Evolutionary conservation across 2,113 vertebrate genomes (phyloP).

Genomic region (Catagonus wagneri): DNA sequence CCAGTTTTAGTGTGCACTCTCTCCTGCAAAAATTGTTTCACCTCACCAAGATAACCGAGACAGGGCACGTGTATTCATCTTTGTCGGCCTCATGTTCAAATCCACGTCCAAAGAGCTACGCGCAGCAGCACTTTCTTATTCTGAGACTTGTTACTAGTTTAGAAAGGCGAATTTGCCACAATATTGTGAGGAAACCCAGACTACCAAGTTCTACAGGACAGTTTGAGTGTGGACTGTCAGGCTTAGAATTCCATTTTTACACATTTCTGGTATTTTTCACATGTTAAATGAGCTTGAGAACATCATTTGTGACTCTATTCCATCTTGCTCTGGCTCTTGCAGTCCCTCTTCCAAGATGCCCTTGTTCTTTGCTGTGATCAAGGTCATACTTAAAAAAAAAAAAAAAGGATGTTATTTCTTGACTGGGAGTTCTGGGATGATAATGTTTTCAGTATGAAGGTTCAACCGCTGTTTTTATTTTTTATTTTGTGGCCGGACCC

Average conservation of each 20-base stretch:
- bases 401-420: not conserved
- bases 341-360: not conserved
- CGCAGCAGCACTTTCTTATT: not conserved
- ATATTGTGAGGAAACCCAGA: not conserved
- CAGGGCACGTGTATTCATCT: not conserved
- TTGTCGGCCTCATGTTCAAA: not conserved
- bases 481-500: too few relatives aligned
- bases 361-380: not conserved
- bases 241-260: not conserved
- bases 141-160: not conserved
- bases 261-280: not conserved
- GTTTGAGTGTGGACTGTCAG: not conserved
- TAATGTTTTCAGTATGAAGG: not conserved
- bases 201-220: not conserved
- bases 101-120: not conserved
- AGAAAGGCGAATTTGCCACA: not conserved
- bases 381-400: slow-evolving; percentile 30
- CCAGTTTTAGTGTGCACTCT: not conserved
- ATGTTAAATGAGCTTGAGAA: slow-evolving; percentile 33
- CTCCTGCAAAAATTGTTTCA: not conserved
- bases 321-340: not conserved
- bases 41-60: not conserved
- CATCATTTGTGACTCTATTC: not conserved
- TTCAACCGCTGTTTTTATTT: not conserved
- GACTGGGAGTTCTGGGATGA: not conserved